Base-by-base conservation (phyloP, 1,140 invertebrate genomes). In the Eufriesea mexicana region DNA sequence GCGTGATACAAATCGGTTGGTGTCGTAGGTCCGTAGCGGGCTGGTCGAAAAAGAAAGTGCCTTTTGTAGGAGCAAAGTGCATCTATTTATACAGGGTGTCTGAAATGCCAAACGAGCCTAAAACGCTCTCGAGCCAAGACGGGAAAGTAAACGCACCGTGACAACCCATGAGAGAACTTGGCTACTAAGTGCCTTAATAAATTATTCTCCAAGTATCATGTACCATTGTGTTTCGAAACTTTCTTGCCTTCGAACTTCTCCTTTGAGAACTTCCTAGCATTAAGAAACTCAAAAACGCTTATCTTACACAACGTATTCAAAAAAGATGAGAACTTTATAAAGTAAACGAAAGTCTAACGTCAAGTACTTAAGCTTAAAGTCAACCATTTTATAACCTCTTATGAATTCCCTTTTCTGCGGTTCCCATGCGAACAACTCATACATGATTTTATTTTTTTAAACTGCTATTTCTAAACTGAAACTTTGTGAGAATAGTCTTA, bases 121-220 rank as follows among this genome's bases (percentile, higher is more conserved):
- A 92, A 90, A 89, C 87, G 84, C 83, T 88, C 90, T 83, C 81
- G 89, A 87, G 84, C 85, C 86, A 89, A 92, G 89, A 90, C 84
- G 87, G 76, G 84, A 79, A 85, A 83, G 88, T 89, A 92, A 92
- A 92, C 88, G 90, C 89, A 83, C 89, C 91, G 86, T 92, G 88
- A 92, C 91, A 90, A 90, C 87, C 75, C 86, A 84, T 89, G 74
- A 89, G 90, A 89, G 85, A 82, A 72, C 70, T 78, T 72, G 77
- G 77, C 62, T 87, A 81, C 85, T 90, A 92, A 93, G 91, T 93
- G 92, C 90, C 92, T 92, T 92, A 93, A 92, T 93, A 91, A 92
- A 92, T 93, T 93, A 92, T 89, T 82, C 81, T 67, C 35, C 80
- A 71, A 83, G 86, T 75, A 84, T 90, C 81, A 68, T 76, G 73